Percentiles rank a stretch among this genome's conserved stretches.
Evolutionary conservation across 2,888 invertebrate genomes (phyloP).

Genomic region (Chaetogeoica ovagalla): DNA sequence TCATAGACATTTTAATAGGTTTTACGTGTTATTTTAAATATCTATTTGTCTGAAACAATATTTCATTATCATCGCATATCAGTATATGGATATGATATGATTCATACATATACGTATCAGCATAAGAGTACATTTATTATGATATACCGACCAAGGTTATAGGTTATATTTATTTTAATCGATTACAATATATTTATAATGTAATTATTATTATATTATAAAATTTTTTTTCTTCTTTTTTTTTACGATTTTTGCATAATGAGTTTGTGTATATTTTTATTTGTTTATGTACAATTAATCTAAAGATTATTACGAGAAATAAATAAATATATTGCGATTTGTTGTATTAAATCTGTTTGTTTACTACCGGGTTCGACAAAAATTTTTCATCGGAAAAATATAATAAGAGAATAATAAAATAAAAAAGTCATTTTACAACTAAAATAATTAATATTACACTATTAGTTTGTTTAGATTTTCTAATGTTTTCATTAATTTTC

Average conservation of each 20-base stretch:
- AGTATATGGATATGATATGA: neutral
- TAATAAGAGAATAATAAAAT: too few relatives aligned
- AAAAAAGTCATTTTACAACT: too few relatives aligned
- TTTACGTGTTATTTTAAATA: neutral
- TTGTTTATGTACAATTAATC: neutral
- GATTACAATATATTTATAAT: neutral
- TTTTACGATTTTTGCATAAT: neutral
- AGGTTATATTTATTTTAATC: constrained; percentile 15
- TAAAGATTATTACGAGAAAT: too few relatives aligned
- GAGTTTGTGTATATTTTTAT: too few relatives aligned
- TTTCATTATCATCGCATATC: neutral
- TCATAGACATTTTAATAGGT: neutral
- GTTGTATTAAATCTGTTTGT: too few relatives aligned
- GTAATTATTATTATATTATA: neutral
- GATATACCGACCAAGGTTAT: constrained; percentile 6
- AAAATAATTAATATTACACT: too few relatives aligned
- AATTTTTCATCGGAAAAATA: too few relatives aligned
- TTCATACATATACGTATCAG: neutral
- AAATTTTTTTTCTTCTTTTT: neutral
- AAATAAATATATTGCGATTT: too few relatives aligned
- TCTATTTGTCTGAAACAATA: neutral
- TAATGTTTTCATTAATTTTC: too few relatives aligned
- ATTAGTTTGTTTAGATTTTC: too few relatives aligned
- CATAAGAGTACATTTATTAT: neutral
- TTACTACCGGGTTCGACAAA: too few relatives aligned